Evolutionary conservation across 2,888 invertebrate species (phyloP).

Genomic region (Drosophila rellima): DNA sequence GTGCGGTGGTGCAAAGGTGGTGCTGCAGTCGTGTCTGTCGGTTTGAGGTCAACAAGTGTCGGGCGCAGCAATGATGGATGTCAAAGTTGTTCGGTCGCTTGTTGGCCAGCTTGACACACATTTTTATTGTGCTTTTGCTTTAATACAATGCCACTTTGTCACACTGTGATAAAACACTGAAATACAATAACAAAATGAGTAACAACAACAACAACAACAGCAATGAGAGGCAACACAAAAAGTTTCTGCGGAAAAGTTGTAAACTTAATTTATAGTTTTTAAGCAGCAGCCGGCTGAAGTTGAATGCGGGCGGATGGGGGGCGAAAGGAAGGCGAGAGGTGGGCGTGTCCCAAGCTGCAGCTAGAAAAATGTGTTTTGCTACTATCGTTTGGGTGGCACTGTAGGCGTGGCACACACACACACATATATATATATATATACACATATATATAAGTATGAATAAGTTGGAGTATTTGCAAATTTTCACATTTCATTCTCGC

Average conservation of each 20-base stretch:
- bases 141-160: constrained; percentile 73
- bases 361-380: constrained; percentile 72
- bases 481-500: constrained; percentile 80
- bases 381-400: constrained; percentile 59
- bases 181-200: constrained; percentile 38
- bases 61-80: constrained; percentile 73
- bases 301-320: constrained; percentile 2
- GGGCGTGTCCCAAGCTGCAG: constrained; percentile 20
- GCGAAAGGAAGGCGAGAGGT: not conserved
- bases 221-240: constrained; percentile 24
- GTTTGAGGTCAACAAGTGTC: constrained; percentile 73
- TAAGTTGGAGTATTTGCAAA: constrained; percentile 56
- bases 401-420: constrained; percentile 35
- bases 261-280: constrained; percentile 79
- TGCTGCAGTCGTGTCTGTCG: constrained; percentile 26
- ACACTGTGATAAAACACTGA: constrained; percentile 74
- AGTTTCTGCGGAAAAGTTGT: constrained; percentile 75
- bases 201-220: constrained; percentile 18
- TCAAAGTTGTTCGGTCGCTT: constrained; percentile 59
- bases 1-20: not conserved
- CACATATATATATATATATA: constrained; percentile 1
- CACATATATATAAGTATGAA: constrained; percentile 12
- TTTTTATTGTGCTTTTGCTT: constrained; percentile 50
- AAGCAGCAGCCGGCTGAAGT: constrained; percentile 72
- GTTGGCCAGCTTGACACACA: constrained; percentile 64